Conservation (phyloP, 64 coral and sea anemone genomes). For the Astreopora myriophthalma region DNA sequence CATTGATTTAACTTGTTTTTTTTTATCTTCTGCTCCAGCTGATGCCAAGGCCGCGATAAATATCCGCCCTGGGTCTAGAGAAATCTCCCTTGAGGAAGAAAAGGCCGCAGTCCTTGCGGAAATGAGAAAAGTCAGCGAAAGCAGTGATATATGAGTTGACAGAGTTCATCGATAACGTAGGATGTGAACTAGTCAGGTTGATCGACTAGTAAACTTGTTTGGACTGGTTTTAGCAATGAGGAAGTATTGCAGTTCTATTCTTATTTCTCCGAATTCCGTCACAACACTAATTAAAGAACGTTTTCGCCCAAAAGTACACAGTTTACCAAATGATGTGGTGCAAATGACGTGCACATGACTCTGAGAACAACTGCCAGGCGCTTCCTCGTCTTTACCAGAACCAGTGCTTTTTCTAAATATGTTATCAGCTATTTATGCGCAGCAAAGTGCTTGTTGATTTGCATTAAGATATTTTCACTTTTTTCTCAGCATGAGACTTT, state of each 20-base stretch:
- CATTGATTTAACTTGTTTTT: not conserved
- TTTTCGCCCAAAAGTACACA: too few relatives aligned
- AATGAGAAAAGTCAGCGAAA: slow-evolving; percentile 58
- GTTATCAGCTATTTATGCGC: not conserved
- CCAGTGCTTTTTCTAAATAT: too few relatives aligned
- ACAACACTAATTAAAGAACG: too few relatives aligned
- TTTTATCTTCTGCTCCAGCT: slow-evolving; percentile 19
- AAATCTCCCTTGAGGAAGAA: slow-evolving; percentile 89
- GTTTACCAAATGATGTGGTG: too few relatives aligned
- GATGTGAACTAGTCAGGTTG: not conserved
- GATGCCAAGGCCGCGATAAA: slow-evolving; percentile 54
- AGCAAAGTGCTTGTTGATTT: not conserved
- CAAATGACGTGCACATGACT: too few relatives aligned
- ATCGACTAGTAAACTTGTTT: too few relatives aligned
- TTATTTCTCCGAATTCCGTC: not conserved
- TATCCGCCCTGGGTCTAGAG: slow-evolving; percentile 78
- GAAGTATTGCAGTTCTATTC: not conserved
- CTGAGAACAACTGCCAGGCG: too few relatives aligned
- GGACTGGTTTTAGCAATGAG: too few relatives aligned
- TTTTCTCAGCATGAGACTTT: too few relatives aligned
- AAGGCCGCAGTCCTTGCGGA: slow-evolving; percentile 82
- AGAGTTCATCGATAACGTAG: not conserved
- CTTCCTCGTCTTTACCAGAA: too few relatives aligned
- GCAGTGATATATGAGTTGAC: slow-evolving; percentile 8
- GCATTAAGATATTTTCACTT: not conserved